A percentile compares a stretch with the other conserved stretches of the same genome.
Conservation (phyloP, 92 coral and sea anemone species). For the Bergia sp. region DNA sequence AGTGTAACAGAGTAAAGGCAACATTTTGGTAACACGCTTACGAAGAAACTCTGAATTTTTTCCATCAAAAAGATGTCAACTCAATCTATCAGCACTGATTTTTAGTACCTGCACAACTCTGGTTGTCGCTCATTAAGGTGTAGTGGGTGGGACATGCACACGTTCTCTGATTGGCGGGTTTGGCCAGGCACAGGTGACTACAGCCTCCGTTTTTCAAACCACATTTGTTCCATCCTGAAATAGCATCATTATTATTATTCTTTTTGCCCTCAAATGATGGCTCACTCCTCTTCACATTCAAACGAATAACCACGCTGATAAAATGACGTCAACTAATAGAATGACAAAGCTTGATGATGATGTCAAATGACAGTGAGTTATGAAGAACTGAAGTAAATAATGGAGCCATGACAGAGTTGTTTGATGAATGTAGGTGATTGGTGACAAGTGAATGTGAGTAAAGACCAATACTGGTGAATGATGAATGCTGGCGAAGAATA, state of each 20-base stretch:
- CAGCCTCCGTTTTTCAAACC: constrained; percentile 81
- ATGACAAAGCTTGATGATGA: too few species aligned
- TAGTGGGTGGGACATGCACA: constrained; percentile 95
- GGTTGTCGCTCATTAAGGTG: constrained; percentile 62
- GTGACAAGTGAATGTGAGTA: too few species aligned
- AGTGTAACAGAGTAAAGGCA: too few species aligned
- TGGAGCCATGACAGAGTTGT: too few species aligned
- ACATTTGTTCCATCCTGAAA: constrained; percentile 86
- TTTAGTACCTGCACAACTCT: constrained; percentile 76
- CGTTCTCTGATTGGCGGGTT: constrained; percentile 58
- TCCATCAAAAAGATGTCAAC: too few species aligned
- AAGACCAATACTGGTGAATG: neutral
- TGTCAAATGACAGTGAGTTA: neutral
- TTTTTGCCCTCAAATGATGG: neutral
- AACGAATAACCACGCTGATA: neutral
- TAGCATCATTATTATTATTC: too few species aligned
- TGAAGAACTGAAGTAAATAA: too few species aligned
- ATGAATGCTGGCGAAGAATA: too few species aligned
- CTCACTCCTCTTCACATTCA: neutral
- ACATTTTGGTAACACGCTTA: too few species aligned
- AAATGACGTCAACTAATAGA: neutral
- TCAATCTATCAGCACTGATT: neutral
- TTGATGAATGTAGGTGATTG: too few species aligned
- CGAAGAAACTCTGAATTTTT: too few species aligned
- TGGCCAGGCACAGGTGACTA: constrained; percentile 89